Evolutionary conservation across 2,888 invertebrate genomes (phyloP).

Genomic region (Diaprepes abbreviatus): DNA sequence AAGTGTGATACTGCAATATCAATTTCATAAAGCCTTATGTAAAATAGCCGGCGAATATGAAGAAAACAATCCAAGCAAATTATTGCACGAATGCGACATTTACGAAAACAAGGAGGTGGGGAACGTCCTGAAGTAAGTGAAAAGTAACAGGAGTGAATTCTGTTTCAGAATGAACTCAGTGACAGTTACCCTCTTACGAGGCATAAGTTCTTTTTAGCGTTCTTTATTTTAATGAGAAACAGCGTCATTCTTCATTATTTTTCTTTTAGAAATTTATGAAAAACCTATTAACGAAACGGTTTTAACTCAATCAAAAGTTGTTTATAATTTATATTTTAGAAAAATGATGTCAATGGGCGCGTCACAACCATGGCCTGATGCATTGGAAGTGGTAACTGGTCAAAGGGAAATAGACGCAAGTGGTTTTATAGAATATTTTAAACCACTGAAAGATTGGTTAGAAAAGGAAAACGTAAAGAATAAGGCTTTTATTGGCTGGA

Average conservation of each 20-base stretch:
- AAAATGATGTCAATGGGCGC: slow-evolving; percentile 81
- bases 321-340: no score
- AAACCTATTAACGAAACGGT: no score
- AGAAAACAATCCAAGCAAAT: slow-evolving; percentile 75
- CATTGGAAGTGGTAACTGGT: slow-evolving; percentile 85
- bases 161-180: no score
- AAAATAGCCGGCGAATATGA: slow-evolving; percentile 84
- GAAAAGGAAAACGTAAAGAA: slow-evolving; percentile 79
- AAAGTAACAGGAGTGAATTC: no score
- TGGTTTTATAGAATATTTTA: slow-evolving; percentile 85
- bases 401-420: slow-evolving; percentile 81
- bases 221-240: no score
- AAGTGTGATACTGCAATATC: slow-evolving; percentile 86
- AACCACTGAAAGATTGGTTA: slow-evolving; percentile 84
- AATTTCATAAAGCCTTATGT: slow-evolving; percentile 84
- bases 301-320: no score
- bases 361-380: slow-evolving; percentile 86
- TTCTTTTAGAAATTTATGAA: no score
- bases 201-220: no score
- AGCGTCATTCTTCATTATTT: no score
- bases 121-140: slow-evolving; percentile 73
- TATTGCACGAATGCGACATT: slow-evolving; percentile 89
- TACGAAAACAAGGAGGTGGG: slow-evolving; percentile 86
- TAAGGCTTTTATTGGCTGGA: slow-evolving; percentile 67
- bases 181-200: no score